Percentiles rank a stretch among this genome's conserved stretches.
These are phyloP conservation scores for Ophion slaviceki DNA, from an alignment of 2,888 invertebrate genomes.

Conservation along the genomic window DNA sequence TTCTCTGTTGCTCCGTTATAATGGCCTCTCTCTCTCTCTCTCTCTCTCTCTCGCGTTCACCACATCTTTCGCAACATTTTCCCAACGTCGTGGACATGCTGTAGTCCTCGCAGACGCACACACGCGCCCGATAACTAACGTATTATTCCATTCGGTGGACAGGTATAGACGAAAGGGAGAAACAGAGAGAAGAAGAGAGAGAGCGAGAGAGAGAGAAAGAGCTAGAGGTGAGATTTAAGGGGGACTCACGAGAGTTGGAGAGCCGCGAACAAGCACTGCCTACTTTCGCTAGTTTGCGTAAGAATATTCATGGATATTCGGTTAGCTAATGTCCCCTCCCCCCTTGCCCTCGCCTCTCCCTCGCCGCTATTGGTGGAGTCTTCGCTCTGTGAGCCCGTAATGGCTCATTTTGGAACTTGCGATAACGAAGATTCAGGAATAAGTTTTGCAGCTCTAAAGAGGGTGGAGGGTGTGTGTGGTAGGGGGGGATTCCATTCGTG, in stretches of 20 bases:
- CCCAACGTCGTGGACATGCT: constrained; percentile 72
- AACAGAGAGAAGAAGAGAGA: constrained; percentile 3
- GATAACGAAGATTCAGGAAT: not conserved
- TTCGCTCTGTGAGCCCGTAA: constrained; percentile 38
- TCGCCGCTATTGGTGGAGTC: constrained; percentile 7
- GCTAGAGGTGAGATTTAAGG: constrained; percentile 12
- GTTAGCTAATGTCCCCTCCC: constrained; percentile 75
- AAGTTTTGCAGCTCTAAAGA: not conserved
- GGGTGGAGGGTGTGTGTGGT: too few relatives aligned
- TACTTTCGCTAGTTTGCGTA: constrained; percentile 83
- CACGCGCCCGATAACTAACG: constrained; percentile 66
- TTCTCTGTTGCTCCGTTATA: constrained; percentile 41
- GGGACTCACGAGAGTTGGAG: constrained; percentile 33
- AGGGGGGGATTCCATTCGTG: too few relatives aligned
- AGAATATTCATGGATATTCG: constrained; percentile 77
- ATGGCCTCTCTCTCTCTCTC: constrained; percentile 1
- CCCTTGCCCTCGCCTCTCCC: constrained; percentile 16
- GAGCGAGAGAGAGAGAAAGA: constrained; percentile 1
- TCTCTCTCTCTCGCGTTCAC: constrained; percentile 37
- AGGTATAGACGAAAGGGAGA: constrained; percentile 58
- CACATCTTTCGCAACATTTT: constrained; percentile 78
- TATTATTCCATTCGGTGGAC: constrained; percentile 74
- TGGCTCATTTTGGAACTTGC: constrained; percentile 6
- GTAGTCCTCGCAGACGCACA: constrained; percentile 41
- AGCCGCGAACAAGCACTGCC: constrained; percentile 70